Evolutionary conservation across 2,113 vertebrate species (phyloP).

Genomic region (Xiphias gladius): DNA sequence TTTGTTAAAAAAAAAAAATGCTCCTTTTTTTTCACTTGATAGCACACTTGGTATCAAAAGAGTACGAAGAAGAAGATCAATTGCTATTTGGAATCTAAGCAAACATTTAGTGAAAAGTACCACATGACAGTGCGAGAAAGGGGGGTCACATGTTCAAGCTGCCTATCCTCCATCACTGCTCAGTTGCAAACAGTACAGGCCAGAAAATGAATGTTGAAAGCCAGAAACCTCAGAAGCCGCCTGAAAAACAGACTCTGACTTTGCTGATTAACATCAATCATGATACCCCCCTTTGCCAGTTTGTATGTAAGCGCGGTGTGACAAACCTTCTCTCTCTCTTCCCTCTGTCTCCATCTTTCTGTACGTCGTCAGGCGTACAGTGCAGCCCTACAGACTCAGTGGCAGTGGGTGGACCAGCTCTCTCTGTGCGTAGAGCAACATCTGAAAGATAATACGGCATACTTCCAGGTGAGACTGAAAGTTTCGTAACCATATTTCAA

Average conservation of each 20-base stretch:
- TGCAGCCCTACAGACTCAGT: conserved; percentile 93
- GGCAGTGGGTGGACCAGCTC: conserved; percentile 96
- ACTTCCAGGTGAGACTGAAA: conserved; percentile 90
- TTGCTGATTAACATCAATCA: not conserved
- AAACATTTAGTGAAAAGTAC: too few relatives aligned
- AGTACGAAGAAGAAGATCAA: too few relatives aligned
- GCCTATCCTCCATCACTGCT: not conserved
- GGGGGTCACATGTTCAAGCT: too few relatives aligned
- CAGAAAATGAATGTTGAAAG: not conserved
- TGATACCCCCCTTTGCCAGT: too few relatives aligned
- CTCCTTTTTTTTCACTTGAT: not conserved
- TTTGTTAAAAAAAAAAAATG: conserved; percentile 11
- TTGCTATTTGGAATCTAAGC: too few relatives aligned
- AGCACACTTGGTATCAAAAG: not conserved
- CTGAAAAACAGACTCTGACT: too few relatives aligned
- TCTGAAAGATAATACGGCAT: conserved; percentile 92
- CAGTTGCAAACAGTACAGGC: not conserved
- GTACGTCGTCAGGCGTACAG: conserved; percentile 91
- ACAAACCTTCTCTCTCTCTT: not conserved
- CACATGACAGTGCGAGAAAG: too few relatives aligned
- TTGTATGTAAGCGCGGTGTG: not conserved
- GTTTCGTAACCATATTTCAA: not conserved
- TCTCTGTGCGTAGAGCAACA: conserved; percentile 96
- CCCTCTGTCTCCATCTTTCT: not conserved
- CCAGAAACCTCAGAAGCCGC: too few relatives aligned